Evolutionary conservation across 2,888 invertebrate species (phyloP).

Genomic region (Dendrolimus pini): DNA sequence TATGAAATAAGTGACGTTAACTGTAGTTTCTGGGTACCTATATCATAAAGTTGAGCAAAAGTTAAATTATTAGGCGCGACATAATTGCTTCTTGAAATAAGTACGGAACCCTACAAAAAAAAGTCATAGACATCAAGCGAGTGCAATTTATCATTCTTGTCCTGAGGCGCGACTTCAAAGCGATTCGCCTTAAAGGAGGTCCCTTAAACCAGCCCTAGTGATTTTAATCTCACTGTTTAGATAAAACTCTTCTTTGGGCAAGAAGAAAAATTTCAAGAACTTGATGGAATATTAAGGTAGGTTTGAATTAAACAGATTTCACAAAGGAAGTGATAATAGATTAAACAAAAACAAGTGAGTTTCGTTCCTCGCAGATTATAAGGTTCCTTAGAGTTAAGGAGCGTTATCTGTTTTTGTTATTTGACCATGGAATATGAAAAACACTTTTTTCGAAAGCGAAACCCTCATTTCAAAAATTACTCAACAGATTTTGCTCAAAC

Average conservation of each 20-base stretch:
- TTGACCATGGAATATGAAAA: too few species aligned
- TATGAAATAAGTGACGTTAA: too few species aligned
- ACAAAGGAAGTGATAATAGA: constrained; percentile 20
- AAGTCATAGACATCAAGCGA: constrained; percentile 52
- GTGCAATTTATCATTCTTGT: constrained; percentile 56
- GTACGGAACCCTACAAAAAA: constrained; percentile 27
- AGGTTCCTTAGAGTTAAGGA: too few species aligned
- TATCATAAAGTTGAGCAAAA: too few species aligned
- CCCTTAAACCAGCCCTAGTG: constrained; percentile 42
- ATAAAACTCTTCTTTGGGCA: constrained; percentile 34
- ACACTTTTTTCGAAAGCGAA: too few species aligned
- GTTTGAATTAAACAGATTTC: constrained; percentile 24
- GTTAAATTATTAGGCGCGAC: neutral
- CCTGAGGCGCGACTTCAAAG: constrained; percentile 49
- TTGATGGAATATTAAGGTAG: constrained; percentile 35
- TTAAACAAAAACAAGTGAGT: neutral
- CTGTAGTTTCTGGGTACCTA: too few species aligned
- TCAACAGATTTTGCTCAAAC: too few species aligned
- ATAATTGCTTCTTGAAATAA: neutral
- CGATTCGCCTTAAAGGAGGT: constrained; percentile 32
- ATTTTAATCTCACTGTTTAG: constrained; percentile 60
- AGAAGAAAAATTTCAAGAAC: constrained; percentile 30
- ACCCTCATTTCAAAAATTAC: too few species aligned
- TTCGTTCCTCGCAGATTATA: too few species aligned
- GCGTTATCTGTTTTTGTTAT: too few species aligned